Conservation (phyloP, 1,140 invertebrate species). For the Plutomurus gul region DNA sequence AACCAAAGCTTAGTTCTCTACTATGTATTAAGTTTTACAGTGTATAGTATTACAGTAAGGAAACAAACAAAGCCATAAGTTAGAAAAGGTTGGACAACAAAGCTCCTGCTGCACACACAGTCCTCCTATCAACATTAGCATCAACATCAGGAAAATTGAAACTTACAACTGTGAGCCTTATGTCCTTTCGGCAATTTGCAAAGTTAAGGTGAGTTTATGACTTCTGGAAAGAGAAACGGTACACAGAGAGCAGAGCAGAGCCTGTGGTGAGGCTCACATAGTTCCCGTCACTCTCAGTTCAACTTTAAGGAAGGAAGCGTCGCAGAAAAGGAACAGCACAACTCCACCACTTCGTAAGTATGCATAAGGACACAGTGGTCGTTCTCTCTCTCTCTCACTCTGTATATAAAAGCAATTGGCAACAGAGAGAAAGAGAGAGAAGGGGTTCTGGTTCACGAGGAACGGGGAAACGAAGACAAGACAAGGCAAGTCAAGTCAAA, state of each 20-base stretch:
- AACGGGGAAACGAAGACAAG: too few relatives aligned
- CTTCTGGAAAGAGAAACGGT: too few relatives aligned
- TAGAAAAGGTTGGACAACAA: background rate
- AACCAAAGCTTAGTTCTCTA: too few relatives aligned
- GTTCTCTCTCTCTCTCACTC: background rate
- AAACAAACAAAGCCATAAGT: constrained; percentile 25
- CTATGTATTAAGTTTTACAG: too few relatives aligned
- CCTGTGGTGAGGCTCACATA: too few relatives aligned
- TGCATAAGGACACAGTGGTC: background rate
- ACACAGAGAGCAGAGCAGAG: too few relatives aligned
- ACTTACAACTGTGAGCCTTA: constrained; percentile 2
- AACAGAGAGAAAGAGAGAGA: background rate
- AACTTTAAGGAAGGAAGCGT: too few relatives aligned
- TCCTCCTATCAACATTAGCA: constrained; percentile 12
- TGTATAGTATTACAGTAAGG: too few relatives aligned
- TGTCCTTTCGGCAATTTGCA: constrained; percentile 31
- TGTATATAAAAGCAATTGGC: background rate
- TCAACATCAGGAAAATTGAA: constrained; percentile 22
- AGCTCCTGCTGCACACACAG: background rate
- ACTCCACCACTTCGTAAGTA: background rate
- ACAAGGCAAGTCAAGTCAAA: constrained; percentile 12
- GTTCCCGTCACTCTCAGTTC: too few relatives aligned
- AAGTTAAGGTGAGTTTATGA: constrained; percentile 34
- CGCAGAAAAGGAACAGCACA: background rate
- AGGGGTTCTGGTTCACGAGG: background rate